Conservation (phyloP, 2,113 vertebrate species). For the Grantiella picta region DNA sequence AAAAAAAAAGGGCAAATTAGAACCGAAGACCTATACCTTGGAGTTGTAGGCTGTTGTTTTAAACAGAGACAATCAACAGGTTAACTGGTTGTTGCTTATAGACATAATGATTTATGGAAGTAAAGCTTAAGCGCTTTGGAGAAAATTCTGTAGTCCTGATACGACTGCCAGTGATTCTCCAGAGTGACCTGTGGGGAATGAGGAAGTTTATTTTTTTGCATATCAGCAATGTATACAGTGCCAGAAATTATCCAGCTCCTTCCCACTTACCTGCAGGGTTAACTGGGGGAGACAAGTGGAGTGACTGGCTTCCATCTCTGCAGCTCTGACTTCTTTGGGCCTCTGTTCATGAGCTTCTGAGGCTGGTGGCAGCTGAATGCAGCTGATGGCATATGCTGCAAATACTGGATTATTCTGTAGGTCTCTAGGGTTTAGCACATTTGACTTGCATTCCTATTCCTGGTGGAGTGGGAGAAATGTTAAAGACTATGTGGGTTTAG, state of each 20-base stretch:
- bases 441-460: not conserved
- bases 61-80: not conserved
- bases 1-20: not conserved
- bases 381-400: not conserved
- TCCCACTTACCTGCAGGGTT: not conserved
- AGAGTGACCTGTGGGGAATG: not conserved
- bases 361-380: not conserved
- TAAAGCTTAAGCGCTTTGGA: not conserved
- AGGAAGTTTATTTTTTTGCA: not conserved
- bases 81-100: not conserved
- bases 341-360: rapidly evolving
- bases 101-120: not conserved
- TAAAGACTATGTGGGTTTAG: not conserved
- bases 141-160: not conserved
- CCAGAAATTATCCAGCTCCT: not conserved
- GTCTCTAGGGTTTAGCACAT: not conserved
- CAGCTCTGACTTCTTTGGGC: not conserved
- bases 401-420: not conserved
- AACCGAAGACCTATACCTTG: not conserved
- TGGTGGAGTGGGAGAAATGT: not conserved
- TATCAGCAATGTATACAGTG: rapidly evolving
- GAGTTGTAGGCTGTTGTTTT: not conserved
- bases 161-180: not conserved
- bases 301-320: not conserved
- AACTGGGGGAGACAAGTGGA: not conserved